These are phyloP conservation scores for Sebastes cheni DNA, from an alignment of 2,797 vertebrate species.

Conservation along the genomic window DNA sequence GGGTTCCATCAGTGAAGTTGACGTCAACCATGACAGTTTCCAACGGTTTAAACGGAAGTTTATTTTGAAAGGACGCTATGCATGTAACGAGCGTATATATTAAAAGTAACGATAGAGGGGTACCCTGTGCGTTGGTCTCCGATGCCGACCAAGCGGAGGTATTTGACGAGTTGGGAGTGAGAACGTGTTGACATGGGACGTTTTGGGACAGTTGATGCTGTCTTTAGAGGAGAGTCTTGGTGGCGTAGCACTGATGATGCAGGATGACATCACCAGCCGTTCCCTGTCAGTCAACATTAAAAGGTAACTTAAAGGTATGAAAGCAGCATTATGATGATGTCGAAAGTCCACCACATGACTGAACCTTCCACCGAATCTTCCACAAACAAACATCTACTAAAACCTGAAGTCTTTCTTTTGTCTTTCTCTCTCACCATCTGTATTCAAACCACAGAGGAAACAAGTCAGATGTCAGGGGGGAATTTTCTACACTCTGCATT, in stretches of 20 bases:
- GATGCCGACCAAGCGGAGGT: no score
- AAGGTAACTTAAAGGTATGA: not conserved
- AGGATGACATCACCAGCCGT: not conserved
- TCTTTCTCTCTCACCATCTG: not conserved
- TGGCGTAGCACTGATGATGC: not conserved
- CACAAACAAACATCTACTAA: not conserved
- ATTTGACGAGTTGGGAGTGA: no score
- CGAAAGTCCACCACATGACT: slow-evolving; percentile 2
- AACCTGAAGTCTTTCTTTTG: not conserved
- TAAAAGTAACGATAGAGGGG: no score
- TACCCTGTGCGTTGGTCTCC: no score
- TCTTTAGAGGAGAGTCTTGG: not conserved
- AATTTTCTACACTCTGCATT: slow-evolving; percentile 35
- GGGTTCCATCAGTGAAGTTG: no score
- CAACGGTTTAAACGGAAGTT: no score
- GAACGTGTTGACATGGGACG: no score
- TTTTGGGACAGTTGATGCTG: not conserved
- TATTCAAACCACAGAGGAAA: slow-evolving; percentile 31
- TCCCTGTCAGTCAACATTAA: not conserved
- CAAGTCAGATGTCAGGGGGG: slow-evolving; percentile 29
- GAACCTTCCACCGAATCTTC: not conserved
- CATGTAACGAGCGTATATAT: no score
- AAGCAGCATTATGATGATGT: not conserved
- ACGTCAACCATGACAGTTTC: no score
- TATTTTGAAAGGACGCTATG: no score